These are phyloP conservation scores for Micromesistius poutassou DNA, from an alignment of 2,797 vertebrate species.

Conservation along the genomic window DNA sequence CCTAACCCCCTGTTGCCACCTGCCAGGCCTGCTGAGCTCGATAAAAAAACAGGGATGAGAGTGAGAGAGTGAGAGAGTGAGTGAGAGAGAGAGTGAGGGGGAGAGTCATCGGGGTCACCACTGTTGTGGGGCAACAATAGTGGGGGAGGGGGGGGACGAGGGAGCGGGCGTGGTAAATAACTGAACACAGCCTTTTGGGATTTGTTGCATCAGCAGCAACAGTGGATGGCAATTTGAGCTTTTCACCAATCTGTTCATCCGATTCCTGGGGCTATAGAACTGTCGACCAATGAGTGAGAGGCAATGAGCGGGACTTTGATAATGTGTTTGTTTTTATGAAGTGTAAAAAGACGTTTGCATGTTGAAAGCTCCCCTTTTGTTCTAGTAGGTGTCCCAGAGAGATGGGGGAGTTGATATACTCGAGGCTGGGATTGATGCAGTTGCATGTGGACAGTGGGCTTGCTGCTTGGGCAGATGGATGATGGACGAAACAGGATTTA, in stretches of 20 bases:
- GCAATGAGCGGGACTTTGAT: not conserved
- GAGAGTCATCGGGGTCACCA: constrained; percentile 5
- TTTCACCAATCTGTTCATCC: constrained; percentile 6
- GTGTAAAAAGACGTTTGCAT: not conserved
- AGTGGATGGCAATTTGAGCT: constrained; percentile 6
- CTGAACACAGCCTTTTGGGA: constrained; percentile 1
- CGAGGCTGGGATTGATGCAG: not conserved
- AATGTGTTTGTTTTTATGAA: not conserved
- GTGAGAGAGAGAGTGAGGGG: not conserved
- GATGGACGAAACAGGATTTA: not conserved
- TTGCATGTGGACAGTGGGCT: not conserved
- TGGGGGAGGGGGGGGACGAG: not conserved
- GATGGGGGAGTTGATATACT: no score
- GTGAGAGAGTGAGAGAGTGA: not conserved
- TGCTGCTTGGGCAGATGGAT: not conserved
- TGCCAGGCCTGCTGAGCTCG: not conserved
- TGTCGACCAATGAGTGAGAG: not conserved
- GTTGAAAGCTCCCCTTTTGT: not conserved
- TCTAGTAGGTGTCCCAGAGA: not conserved
- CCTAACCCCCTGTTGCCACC: no score
- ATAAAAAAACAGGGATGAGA: not conserved
- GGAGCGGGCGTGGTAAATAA: not conserved
- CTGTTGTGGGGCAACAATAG: not conserved
- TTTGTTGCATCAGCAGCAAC: constrained; percentile 15
- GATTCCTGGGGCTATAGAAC: not conserved